Percentiles rank a stretch among this genome's conserved stretches.
phyloP scores from a whole-genome alignment of 1,140 invertebrate species.

The Gonioctena quinquepunctata region DNA sequence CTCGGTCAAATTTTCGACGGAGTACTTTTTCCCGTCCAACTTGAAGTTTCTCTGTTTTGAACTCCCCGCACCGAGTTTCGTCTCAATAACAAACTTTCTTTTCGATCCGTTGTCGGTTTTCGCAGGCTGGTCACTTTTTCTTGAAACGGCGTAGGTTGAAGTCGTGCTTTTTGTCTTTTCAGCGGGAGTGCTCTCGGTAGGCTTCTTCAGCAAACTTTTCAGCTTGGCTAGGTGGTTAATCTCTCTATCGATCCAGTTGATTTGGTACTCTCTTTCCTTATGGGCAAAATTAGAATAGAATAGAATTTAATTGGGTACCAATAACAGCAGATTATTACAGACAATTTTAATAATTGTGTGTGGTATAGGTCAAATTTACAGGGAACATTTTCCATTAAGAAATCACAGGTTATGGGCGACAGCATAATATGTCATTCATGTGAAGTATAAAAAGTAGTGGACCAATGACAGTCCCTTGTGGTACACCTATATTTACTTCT shows the following conservation, averaged over 20 bases:
- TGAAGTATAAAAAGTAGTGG: too few relatives aligned
- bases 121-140: constrained; percentile 4
- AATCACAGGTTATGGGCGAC: too few relatives aligned
- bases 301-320: too few relatives aligned
- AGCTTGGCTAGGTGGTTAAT: constrained; percentile 47
- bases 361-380: too few relatives aligned
- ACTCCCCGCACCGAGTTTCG: constrained; percentile 8
- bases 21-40: constrained; percentile 25
- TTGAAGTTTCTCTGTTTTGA: constrained; percentile 18
- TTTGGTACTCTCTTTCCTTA: constrained; percentile 46
- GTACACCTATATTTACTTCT: too few relatives aligned
- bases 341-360: too few relatives aligned
- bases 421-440: too few relatives aligned
- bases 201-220: constrained; percentile 36
- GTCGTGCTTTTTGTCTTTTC: constrained; percentile 2
- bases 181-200: not conserved
- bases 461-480: too few relatives aligned
- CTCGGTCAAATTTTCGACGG: not conserved
- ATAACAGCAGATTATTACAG: too few relatives aligned
- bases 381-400: too few relatives aligned
- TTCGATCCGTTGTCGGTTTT: not conserved
- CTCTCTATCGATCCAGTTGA: constrained; percentile 50
- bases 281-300: constrained; percentile 43
- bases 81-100: constrained; percentile 37
- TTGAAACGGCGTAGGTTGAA: not conserved